Evolutionary conservation across 2,888 invertebrate species (phyloP), one percentile per base, ranked within the genome.

Genomic region (Rhingia rostrata): DNA sequence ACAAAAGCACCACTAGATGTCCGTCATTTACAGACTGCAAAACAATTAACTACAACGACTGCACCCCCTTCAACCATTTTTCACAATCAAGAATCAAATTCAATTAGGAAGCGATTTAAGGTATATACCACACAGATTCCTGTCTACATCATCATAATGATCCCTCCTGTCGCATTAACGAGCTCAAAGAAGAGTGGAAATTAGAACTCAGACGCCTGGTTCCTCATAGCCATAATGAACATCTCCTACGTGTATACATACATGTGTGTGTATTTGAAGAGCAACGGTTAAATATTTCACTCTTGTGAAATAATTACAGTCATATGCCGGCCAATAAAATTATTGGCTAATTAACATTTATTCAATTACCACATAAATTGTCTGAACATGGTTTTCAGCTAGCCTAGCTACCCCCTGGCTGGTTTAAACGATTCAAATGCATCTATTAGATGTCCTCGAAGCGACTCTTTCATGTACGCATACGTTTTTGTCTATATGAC

Each of bases 341-440:
- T 73, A 80, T 80, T 73, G 39, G 60, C 53, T 80, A 74, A 80
- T 80, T 74, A 80, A 60, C 79, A 66, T 80, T 80, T 60, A 80
- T 73, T 80, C 61, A 80, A 73, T 79, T 73, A 66, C 22, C 43
- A 30, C 45, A 73, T 73, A 79, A 73, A 74, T 74, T 66, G 43
- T 41, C 35, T 54, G 56, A 66, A 60, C 51, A 67, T 66, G 66
- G 37, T 53, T 49, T 53, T 39, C 22, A 22, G 22, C 22, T 22
- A 22, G 22, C 22, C 22, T 22, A 22, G 22, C 22, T 22, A 9
- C 43, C 54, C 37, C 49, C n/a, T 22, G 22, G 22, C 37, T 58
- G 12, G 10, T 22, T 35, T 58, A 49, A 49, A 70, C 32, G 60
- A 60, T 56, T 54, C 10, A 12, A 22, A 12, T 41, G 12, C 49